phyloP scores from a whole-genome alignment of 2,797 vertebrate genomes.

The Pteronotus mesoamericanus region DNA sequence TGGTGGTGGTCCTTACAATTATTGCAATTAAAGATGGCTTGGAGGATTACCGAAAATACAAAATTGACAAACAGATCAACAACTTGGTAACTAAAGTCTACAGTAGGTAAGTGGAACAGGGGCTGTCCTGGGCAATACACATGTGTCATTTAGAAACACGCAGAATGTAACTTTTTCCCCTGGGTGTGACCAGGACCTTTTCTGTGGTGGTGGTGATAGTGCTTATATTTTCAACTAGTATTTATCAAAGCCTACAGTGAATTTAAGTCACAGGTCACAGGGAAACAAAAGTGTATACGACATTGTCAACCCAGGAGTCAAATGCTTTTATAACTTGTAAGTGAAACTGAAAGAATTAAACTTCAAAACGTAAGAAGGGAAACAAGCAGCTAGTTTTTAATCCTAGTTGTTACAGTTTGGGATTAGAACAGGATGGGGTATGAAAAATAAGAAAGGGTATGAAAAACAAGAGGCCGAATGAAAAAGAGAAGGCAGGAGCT shows the following conservation, averaged over 20 bases:
- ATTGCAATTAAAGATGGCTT: constrained; percentile 95
- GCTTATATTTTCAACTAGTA: not conserved
- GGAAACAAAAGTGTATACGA: not conserved
- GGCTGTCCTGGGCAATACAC: not conserved
- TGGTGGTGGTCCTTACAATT: constrained; percentile 89
- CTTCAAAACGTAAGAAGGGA: not conserved
- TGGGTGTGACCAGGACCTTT: not conserved
- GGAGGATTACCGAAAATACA: constrained; percentile 94
- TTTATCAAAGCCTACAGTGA: not conserved
- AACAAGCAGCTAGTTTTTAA: not conserved
- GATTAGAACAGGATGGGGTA: not conserved
- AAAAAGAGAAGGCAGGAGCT: not conserved
- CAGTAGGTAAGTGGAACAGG: constrained; percentile 82
- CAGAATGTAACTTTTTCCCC: not conserved
- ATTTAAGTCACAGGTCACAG: not conserved
- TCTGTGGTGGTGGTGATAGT: not conserved
- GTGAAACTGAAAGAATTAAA: not conserved
- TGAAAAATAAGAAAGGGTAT: not conserved
- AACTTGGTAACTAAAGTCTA: constrained; percentile 89
- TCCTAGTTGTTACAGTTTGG: not conserved
- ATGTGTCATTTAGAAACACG: not conserved
- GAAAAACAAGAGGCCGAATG: not conserved
- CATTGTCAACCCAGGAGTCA: not conserved
- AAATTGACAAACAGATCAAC: constrained; percentile 94
- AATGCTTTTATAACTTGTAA: not conserved